Evolutionary conservation across 2,113 vertebrate genomes (phyloP).

Genomic region (Eidolon helvum): DNA sequence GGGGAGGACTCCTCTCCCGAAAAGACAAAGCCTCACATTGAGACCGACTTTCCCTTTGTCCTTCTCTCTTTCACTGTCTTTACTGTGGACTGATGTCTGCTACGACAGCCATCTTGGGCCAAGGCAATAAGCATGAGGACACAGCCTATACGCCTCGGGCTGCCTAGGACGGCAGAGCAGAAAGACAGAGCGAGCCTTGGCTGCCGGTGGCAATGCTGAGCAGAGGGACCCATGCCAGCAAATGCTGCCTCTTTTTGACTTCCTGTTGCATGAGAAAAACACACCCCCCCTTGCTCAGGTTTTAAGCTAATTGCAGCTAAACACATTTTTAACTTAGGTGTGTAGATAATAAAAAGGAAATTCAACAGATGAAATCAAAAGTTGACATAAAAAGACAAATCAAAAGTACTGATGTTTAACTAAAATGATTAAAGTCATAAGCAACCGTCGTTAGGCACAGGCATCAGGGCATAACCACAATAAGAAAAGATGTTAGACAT

Average conservation of each 20-base stretch:
- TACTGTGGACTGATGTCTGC: not conserved
- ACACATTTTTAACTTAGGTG: not conserved
- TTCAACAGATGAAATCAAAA: not conserved
- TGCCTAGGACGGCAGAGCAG: not conserved
- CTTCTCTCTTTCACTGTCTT: not conserved
- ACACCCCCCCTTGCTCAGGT: not conserved
- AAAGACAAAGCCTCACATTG: not conserved
- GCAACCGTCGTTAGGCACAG: not conserved
- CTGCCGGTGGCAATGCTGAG: not conserved
- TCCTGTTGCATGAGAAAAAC: not conserved
- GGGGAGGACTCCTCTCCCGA: not conserved
- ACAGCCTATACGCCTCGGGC: too few relatives aligned
- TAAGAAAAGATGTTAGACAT: not conserved
- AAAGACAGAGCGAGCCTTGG: not conserved
- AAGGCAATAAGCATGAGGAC: not conserved
- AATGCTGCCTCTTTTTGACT: not conserved
- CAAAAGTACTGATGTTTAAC: not conserved
- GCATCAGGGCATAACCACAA: not conserved
- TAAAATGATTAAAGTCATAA: not conserved
- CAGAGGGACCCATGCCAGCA: rapidly evolving
- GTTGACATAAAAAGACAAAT: not conserved
- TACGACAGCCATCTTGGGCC: not conserved
- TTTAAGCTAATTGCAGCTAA: too few relatives aligned
- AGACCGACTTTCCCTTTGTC: not conserved
- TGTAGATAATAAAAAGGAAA: not conserved